Percentiles rank a stretch among this genome's conserved stretches.
Evolutionary conservation across 2,797 vertebrate species (phyloP).

Genomic region (Sebastes elongatus): DNA sequence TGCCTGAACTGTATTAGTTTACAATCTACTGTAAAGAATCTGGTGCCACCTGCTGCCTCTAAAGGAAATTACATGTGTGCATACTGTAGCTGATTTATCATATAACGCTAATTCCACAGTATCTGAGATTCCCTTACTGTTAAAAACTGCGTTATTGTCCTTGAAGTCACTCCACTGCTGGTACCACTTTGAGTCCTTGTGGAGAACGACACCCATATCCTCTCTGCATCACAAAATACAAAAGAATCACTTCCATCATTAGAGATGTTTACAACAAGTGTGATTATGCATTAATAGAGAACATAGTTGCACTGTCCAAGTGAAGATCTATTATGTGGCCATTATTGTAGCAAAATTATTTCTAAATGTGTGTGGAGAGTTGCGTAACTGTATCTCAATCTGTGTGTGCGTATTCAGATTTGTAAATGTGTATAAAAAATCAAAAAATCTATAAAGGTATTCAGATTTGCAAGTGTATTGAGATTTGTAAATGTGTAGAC

Average conservation of each 20-base stretch:
- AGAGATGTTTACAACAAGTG: neutral
- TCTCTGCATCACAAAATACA: constrained; percentile 78
- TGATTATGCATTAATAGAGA: neutral
- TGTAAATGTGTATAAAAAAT: too few species aligned
- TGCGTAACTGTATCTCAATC: too few species aligned
- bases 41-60: constrained; percentile 64
- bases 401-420: too few species aligned
- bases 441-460: too few species aligned
- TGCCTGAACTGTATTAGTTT: neutral
- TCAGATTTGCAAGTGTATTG: too few species aligned
- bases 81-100: neutral
- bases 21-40: neutral
- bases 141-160: constrained; percentile 93
- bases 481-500: too few species aligned
- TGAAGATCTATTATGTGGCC: neutral
- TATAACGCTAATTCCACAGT: neutral
- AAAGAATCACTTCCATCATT: neutral
- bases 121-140: constrained; percentile 81
- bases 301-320: neutral
- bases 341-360: neutral
- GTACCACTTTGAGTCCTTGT: constrained; percentile 95
- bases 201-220: constrained; percentile 89
- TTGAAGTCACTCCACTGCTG: constrained; percentile 97
- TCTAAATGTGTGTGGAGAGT: too few species aligned
- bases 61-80: constrained; percentile 2